phyloP scores from a whole-genome alignment of 2,113 vertebrate genomes.

The Lagenorhynchus albirostris region DNA sequence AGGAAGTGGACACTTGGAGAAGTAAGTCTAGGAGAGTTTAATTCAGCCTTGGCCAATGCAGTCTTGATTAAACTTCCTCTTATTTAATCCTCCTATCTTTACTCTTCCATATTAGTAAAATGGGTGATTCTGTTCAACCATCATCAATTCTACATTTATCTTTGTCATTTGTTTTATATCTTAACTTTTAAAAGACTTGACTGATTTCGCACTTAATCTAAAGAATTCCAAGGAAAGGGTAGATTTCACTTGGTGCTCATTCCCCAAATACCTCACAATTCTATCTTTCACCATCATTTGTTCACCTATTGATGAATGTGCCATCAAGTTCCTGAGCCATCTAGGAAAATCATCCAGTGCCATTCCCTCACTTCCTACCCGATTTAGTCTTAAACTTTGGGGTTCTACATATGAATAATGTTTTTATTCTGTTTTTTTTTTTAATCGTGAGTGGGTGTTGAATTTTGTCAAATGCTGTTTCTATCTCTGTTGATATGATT shows the following conservation, averaged over 20 bases:
- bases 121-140: background rate
- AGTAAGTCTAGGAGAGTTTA: background rate
- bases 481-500: too few species aligned
- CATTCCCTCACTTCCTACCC: background rate
- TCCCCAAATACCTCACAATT: background rate
- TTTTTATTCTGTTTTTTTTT: background rate
- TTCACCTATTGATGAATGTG: background rate
- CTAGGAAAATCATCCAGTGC: background rate
- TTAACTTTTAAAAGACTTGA: background rate
- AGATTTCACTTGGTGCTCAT: background rate
- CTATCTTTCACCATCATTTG: background rate
- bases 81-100: background rate
- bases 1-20: background rate
- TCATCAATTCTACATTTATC: background rate
- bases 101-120: background rate
- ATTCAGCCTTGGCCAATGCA: background rate
- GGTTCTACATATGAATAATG: background rate
- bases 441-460: background rate
- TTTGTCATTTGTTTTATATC: background rate
- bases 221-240: background rate
- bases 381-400: background rate
- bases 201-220: background rate
- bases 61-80: background rate
- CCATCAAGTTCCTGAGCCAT: background rate
- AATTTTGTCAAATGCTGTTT: background rate